Conservation (phyloP, 2,797 vertebrate genomes). For the Microctenopoma steveboyesi region DNA sequence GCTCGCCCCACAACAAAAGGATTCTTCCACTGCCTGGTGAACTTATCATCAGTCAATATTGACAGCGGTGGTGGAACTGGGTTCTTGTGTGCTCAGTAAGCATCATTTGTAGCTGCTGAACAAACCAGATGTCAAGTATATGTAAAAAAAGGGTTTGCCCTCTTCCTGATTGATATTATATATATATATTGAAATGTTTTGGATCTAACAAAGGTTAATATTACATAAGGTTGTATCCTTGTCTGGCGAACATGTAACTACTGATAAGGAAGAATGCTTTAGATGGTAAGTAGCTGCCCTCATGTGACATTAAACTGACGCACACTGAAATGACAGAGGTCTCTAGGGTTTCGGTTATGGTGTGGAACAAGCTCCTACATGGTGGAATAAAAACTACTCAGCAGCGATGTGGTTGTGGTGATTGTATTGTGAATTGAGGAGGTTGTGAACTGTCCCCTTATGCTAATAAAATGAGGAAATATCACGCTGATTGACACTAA, state of each 20-base stretch:
- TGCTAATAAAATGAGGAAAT: not conserved
- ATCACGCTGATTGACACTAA: not conserved
- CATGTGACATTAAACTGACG: not conserved
- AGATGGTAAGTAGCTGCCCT: not conserved
- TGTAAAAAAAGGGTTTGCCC: too few relatives aligned
- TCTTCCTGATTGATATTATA: too few relatives aligned
- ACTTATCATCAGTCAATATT: conserved; percentile 68
- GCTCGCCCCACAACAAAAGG: not conserved
- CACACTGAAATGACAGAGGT: not conserved
- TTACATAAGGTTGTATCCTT: not conserved
- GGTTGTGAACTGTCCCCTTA: not conserved
- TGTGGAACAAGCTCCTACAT: conserved; percentile 4
- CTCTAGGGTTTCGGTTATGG: not conserved
- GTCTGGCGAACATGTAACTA: conserved; percentile 9
- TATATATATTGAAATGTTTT: too few relatives aligned
- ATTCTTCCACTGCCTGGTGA: conserved; percentile 56
- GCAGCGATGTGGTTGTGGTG: too few relatives aligned
- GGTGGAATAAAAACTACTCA: not conserved
- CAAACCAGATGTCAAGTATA: conserved; percentile 31
- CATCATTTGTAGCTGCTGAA: conserved; percentile 9
- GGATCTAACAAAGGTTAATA: too few relatives aligned
- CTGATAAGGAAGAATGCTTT: not conserved
- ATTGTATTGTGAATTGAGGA: not conserved
- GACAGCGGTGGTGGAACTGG: conserved; percentile 47
- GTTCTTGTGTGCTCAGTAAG: conserved; percentile 18